phyloP scores from a whole-genome alignment of 2,113 vertebrate genomes.

The Cottus gobio region DNA sequence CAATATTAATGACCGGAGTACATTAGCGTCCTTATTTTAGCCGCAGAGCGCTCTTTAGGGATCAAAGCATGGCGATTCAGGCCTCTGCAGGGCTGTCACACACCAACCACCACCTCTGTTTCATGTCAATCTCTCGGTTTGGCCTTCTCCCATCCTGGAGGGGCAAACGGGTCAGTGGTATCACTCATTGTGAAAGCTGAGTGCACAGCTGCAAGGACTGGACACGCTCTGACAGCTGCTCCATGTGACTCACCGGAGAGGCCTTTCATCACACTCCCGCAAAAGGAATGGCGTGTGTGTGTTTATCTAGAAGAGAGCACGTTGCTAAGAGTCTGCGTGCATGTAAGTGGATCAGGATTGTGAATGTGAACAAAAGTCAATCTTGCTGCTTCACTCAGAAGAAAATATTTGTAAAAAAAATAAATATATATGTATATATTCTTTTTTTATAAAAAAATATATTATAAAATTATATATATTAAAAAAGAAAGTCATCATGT shows the following conservation, averaged over 20 bases:
- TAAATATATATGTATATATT: background rate
- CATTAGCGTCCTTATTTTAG: slow-evolving; percentile 61
- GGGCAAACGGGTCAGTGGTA: slow-evolving; percentile 39
- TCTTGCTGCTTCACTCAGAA: background rate
- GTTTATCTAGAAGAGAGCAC: slow-evolving; percentile 21
- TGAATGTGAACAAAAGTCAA: slow-evolving; percentile 15
- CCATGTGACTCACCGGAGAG: slow-evolving; percentile 63
- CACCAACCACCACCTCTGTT: slow-evolving; percentile 22
- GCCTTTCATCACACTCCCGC: slow-evolving; percentile 70
- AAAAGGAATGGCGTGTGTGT: slow-evolving; percentile 49
- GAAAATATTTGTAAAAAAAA: background rate
- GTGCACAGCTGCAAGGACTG: slow-evolving; percentile 70
- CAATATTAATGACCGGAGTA: slow-evolving; percentile 32
- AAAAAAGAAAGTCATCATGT: no score
- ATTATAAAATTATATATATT: background rate
- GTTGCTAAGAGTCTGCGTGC: slow-evolving; percentile 21
- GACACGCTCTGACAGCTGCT: slow-evolving; percentile 75
- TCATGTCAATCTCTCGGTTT: slow-evolving; percentile 41
- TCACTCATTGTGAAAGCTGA: slow-evolving; percentile 66
- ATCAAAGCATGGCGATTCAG: slow-evolving; percentile 40
- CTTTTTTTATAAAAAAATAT: no score
- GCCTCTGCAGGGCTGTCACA: slow-evolving; percentile 1
- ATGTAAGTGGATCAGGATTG: slow-evolving; percentile 15
- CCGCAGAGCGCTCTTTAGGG: slow-evolving; percentile 9
- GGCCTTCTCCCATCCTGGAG: slow-evolving; percentile 19